Evolutionary conservation across 2,113 vertebrate genomes (phyloP).

Genomic region (Archocentrus centrarchus): DNA sequence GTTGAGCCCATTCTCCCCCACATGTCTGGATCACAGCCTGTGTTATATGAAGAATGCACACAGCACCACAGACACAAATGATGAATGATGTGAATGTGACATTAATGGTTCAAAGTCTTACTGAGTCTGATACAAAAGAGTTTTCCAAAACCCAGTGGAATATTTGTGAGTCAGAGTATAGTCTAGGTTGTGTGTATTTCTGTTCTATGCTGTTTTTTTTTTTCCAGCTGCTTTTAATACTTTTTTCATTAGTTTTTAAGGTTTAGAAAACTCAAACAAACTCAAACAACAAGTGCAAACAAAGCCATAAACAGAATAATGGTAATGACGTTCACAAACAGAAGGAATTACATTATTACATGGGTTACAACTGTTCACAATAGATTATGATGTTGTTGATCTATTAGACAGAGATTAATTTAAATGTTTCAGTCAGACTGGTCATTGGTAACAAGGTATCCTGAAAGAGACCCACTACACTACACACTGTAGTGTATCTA

Average conservation of each 20-base stretch:
- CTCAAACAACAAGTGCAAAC: no score
- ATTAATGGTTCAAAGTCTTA: conserved; percentile 31
- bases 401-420: not conserved
- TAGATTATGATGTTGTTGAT: not conserved
- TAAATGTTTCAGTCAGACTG: not conserved
- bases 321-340: not conserved
- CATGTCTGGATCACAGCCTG: conserved; percentile 42
- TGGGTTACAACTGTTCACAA: not conserved
- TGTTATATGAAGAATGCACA: conserved; percentile 41
- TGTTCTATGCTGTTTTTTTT: not conserved
- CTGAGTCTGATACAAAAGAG: not conserved
- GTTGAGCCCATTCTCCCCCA: conserved; percentile 26
- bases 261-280: no score
- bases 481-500: no score
- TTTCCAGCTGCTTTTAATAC: not conserved
- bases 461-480: not conserved
- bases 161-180: not conserved
- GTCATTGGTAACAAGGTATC: not conserved
- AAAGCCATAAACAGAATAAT: not conserved
- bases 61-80: conserved; percentile 34
- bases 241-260: conserved; percentile 2
- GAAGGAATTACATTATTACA: not conserved
- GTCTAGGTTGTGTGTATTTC: not conserved
- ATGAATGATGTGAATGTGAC: conserved; percentile 61
- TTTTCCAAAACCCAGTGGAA: not conserved